Percentiles rank a stretch among this genome's conserved stretches.
phyloP scores from a whole-genome alignment of 1,140 invertebrate species.

The Panulirus ornatus region DNA sequence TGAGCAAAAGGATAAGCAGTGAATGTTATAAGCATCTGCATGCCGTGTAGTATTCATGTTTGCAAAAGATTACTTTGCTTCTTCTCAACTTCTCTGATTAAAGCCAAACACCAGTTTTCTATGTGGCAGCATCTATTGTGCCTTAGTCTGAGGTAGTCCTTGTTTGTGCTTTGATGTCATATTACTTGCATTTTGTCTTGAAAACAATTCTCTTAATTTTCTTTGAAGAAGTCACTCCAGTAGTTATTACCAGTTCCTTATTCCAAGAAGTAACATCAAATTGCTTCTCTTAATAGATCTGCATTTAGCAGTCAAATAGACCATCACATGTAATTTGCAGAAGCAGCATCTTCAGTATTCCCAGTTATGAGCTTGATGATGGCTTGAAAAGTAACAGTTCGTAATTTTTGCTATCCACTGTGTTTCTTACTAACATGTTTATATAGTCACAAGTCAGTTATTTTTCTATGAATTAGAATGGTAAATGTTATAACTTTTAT shows the following conservation, averaged over 20 bases:
- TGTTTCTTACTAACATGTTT: no score
- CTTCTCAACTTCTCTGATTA: constrained; percentile 25
- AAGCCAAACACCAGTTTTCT: constrained; percentile 25
- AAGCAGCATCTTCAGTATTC: background rate
- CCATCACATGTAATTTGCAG: background rate
- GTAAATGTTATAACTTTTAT: no score
- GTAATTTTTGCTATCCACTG: no score
- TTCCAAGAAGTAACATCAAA: background rate
- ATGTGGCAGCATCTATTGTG: constrained; percentile 47
- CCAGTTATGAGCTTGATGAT: background rate
- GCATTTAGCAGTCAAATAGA: background rate
- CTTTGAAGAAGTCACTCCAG: background rate
- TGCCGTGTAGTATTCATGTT: constrained; percentile 50
- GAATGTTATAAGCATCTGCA: constrained; percentile 41
- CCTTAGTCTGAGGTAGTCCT: constrained; percentile 39
- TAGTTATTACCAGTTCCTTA: background rate
- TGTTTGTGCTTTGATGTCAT: constrained; percentile 65
- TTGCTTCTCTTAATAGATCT: background rate
- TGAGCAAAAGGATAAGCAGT: constrained; percentile 39
- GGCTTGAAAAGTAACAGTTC: no score
- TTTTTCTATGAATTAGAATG: no score
- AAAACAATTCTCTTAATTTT: background rate
- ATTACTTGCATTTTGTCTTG: constrained; percentile 48
- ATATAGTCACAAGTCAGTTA: no score
- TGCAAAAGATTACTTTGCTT: constrained; percentile 33